These are phyloP conservation scores for Epirrhoe alternata DNA, from an alignment of 2,888 invertebrate species.

Conservation along the genomic window DNA sequence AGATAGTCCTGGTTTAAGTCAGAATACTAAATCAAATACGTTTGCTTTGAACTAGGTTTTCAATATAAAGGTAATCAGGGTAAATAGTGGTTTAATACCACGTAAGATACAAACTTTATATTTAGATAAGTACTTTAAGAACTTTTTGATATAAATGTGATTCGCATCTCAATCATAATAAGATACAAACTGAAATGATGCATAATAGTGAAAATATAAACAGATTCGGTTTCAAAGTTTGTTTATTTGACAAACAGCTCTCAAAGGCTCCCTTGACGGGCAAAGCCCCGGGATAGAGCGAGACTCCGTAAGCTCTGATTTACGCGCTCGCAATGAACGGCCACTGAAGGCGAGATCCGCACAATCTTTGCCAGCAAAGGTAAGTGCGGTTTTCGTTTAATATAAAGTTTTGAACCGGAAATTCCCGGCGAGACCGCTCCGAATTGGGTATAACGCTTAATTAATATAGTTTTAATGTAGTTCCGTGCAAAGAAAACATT, in stretches of 20 bases:
- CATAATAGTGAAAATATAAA: neutral
- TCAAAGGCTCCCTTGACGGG: neutral
- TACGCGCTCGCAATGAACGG: conserved; percentile 2
- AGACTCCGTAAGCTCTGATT: neutral
- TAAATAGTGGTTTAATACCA: no score
- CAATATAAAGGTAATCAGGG: no score
- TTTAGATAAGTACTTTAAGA: no score
- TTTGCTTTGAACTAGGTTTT: no score
- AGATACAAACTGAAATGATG: no score
- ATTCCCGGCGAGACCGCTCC: neutral
- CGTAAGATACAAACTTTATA: no score
- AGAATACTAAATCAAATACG: no score
- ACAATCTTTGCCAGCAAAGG: neutral
- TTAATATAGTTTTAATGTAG: neutral
- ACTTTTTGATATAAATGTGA: no score
- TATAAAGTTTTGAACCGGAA: conserved; percentile 2
- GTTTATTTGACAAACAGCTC: neutral
- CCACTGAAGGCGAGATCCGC: neutral
- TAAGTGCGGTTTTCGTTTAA: conserved; percentile 10
- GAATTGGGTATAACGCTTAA: conserved; percentile 2
- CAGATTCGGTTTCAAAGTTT: no score
- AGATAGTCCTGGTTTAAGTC: no score
- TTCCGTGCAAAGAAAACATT: neutral
- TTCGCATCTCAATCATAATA: no score
- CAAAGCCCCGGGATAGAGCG: neutral